Evolutionary conservation across 37 sponge, comb jelly and placozoan genomes (phyloP).

Genomic region (Mnemiopsis leidyi): DNA sequence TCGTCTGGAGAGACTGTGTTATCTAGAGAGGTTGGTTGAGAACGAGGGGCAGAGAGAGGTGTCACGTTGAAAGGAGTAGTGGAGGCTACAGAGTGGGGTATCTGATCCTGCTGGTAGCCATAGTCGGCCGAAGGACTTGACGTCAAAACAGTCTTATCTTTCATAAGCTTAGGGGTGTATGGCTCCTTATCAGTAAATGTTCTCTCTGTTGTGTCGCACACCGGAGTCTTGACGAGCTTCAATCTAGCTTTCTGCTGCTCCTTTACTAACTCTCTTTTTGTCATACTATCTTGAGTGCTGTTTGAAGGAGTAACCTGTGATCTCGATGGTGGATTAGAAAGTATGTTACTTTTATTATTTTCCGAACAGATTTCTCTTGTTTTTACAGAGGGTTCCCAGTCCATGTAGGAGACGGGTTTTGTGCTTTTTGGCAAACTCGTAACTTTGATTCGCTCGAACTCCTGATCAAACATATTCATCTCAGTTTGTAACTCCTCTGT

Average conservation of each 20-base stretch:
- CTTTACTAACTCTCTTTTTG: background rate
- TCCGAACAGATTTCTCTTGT: no score
- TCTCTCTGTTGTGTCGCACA: background rate
- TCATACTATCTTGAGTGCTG: background rate
- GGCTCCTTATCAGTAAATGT: background rate
- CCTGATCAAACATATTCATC: background rate
- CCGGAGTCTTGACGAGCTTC: background rate
- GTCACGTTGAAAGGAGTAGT: background rate
- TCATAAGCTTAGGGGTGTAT: background rate
- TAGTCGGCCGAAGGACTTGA: background rate
- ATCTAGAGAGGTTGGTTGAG: background rate
- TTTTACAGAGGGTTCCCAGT: background rate
- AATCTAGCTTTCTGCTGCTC: constrained; percentile 11
- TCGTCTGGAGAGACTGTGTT: background rate
- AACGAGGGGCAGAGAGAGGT: background rate
- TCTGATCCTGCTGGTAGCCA: background rate
- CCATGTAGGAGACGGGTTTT: background rate
- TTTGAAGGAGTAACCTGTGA: background rate
- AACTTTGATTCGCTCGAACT: background rate
- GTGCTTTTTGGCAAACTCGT: background rate
- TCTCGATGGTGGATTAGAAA: background rate
- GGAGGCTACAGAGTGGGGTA: background rate
- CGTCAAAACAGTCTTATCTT: background rate
- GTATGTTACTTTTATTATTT: background rate
- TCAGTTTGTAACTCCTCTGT: background rate